A percentile compares a stretch with the other conserved stretches of the same genome.
Evolutionary conservation across 2,113 vertebrate genomes (phyloP).

Genomic region (Ochotona curzoniae): DNA sequence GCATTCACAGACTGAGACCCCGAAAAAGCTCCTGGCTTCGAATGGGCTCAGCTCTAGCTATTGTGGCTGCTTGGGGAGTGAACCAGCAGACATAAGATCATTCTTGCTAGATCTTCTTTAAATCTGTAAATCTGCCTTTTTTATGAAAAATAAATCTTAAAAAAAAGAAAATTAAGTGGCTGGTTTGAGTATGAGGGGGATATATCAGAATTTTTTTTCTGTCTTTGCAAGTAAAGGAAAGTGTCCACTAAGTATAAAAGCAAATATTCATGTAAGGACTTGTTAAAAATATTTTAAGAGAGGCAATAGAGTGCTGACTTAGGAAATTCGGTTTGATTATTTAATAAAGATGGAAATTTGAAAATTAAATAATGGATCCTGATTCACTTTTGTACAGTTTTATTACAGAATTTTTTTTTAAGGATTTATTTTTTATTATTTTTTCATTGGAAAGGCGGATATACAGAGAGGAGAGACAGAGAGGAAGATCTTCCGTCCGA

Average conservation of each 20-base stretch:
- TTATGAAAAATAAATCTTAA: too few relatives aligned
- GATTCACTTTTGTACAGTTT: slow-evolving; percentile 19
- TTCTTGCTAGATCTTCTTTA: not conserved
- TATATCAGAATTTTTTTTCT: not conserved
- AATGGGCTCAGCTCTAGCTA: too few relatives aligned
- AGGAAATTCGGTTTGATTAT: not conserved
- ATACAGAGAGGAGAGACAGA: too few relatives aligned
- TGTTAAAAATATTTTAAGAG: slow-evolving; percentile 39
- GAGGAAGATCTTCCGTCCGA: too few relatives aligned
- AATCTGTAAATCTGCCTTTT: not conserved
- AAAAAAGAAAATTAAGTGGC: not conserved
- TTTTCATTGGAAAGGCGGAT: too few relatives aligned
- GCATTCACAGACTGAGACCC: too few relatives aligned
- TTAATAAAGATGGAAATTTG: slow-evolving; percentile 38
- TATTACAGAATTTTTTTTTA: slow-evolving; percentile 36
- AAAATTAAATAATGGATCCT: not conserved
- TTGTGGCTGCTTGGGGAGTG: too few relatives aligned
- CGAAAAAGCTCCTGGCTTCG: too few relatives aligned
- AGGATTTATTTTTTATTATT: too few relatives aligned
- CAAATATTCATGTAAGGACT: not conserved
- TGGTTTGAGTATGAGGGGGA: not conserved
- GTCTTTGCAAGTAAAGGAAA: not conserved
- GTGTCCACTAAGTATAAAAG: not conserved
- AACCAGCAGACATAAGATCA: too few relatives aligned
- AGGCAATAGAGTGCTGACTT: not conserved